phyloP scores from a whole-genome alignment of 1,140 invertebrate genomes.

The Caenorhabditis briggsae region DNA sequence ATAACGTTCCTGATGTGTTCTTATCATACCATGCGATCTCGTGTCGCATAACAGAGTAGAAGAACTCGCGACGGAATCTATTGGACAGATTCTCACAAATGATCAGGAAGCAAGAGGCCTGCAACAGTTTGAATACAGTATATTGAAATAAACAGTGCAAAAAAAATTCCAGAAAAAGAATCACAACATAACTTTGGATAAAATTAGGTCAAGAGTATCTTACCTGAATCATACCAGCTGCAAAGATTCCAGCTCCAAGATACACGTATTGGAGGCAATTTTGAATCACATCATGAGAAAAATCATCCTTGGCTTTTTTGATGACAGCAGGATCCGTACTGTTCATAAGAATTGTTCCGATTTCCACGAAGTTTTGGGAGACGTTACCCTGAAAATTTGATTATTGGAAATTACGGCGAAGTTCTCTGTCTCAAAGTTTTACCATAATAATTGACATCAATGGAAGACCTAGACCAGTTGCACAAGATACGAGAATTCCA shows the following conservation, averaged over 20 bases:
- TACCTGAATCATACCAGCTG: constrained; percentile 66
- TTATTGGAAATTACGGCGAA: not conserved
- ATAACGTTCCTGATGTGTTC: constrained; percentile 88
- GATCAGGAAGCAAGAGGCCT: constrained; percentile 77
- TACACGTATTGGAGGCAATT: constrained; percentile 67
- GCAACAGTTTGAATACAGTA: too few relatives aligned
- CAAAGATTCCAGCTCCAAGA: constrained; percentile 65
- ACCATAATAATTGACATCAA: constrained; percentile 67
- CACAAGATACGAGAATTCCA: constrained; percentile 58
- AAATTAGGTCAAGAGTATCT: not conserved
- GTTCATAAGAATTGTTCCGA: constrained; percentile 41
- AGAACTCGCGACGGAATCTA: constrained; percentile 83
- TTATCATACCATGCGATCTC: constrained; percentile 92
- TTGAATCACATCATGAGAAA: constrained; percentile 58
- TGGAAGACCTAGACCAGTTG: constrained; percentile 65
- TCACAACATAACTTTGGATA: too few relatives aligned
- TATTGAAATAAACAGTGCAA: too few relatives aligned
- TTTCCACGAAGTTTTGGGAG: constrained; percentile 48
- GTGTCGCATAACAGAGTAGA: constrained; percentile 85
- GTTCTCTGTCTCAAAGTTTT: not conserved
- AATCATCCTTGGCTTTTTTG: constrained; percentile 21
- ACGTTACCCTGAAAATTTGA: constrained; percentile 57
- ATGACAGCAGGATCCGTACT: not conserved
- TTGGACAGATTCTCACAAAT: constrained; percentile 82
- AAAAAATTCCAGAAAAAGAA: too few relatives aligned